Evolutionary conservation across 2,797 vertebrate species (phyloP), one percentile per base, ranked within the genome.

Genomic region (Buceros bicornis): DNA sequence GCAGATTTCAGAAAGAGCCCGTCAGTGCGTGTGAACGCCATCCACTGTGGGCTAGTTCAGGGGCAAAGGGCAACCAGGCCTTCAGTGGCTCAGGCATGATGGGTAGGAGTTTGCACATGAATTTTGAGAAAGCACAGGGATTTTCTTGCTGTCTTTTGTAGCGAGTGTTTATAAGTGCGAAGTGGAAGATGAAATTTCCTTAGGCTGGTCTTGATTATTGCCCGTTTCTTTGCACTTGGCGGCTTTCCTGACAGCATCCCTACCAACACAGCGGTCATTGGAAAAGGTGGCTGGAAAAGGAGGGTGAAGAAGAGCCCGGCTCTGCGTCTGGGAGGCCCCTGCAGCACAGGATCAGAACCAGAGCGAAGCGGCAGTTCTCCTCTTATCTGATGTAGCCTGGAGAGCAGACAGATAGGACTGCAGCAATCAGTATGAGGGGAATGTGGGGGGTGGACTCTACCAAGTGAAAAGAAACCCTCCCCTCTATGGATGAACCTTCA

Each of bases 371-470:
- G 83, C 92, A 82, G 85, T 92, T 90, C 88, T 85, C 29, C 60
- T 48, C 94, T 97, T 97, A 97, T 97, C 97, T 97, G 97, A 97
- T 97, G 87, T 53, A 97, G 95, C 81, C 95, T 67, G 60, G 51
- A 94, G 65, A 97, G 90, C 81, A 97, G 95, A 97, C 96, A 96
- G 96, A 97, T 87, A 96, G 96, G 70, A 89, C 92, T 93, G 72
- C 69, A 94, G 95, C 82, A 82, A 1, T 88, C 88, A 96, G 85
- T 61, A 94, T 96, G 95, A 97, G 72, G 97, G 89, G 97, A 97
- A 97, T 97, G 96, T 61, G 22, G 97, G 94, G 95, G 96, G 97
- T 95, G 97, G 92, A 90, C 87, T 93, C 79, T 50, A 93, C 94
- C 69, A 89, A 79, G 83, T 94, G 85, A 66, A 87, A 67, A 95